Evolutionary conservation across 2,113 vertebrate species (phyloP).

Genomic region (Hystrix brachyura): DNA sequence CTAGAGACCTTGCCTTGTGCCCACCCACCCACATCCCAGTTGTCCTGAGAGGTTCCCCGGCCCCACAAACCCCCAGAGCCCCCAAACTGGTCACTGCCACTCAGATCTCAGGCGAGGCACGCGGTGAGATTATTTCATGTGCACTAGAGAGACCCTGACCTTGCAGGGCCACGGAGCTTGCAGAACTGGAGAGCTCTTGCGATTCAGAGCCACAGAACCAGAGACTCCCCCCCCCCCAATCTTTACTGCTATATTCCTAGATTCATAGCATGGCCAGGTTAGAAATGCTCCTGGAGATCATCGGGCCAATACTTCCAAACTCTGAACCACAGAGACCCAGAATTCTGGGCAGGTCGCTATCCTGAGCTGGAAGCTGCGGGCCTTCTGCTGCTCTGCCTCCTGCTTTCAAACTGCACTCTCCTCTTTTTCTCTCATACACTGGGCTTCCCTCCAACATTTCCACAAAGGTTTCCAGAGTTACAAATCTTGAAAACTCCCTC

Average conservation of each 20-base stretch:
- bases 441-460: slow-evolving; percentile 1
- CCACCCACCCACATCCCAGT: accelerated
- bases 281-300: not conserved
- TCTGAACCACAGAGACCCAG: not conserved
- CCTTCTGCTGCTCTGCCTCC: not conserved
- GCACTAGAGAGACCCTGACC: not conserved
- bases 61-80: not conserved
- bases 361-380: not conserved
- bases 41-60: too few species aligned
- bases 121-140: too few species aligned
- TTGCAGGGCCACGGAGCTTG: not conserved
- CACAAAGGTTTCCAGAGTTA: not conserved
- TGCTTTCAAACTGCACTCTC: not conserved
- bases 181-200: not conserved
- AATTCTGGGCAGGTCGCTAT: not conserved
- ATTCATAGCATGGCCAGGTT: not conserved
- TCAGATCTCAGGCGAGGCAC: not conserved
- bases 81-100: not conserved
- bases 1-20: not conserved
- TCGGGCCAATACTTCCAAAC: not conserved
- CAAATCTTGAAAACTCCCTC: not conserved
- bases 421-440: not conserved
- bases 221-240: not conserved
- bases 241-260: not conserved
- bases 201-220: not conserved